phyloP scores from a whole-genome alignment of 2,888 invertebrate species.

The Eilema sororculum region DNA sequence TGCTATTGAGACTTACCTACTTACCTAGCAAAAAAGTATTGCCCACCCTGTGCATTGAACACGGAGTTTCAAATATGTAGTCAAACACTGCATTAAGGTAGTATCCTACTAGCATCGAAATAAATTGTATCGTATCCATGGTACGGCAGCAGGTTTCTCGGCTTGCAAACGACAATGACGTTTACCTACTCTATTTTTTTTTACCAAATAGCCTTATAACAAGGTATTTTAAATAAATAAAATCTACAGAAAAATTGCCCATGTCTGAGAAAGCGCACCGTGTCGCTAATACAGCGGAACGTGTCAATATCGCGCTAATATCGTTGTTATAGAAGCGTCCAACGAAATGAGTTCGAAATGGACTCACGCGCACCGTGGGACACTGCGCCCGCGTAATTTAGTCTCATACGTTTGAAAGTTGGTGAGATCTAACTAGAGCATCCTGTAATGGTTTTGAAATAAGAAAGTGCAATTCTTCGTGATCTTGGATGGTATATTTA shows the following conservation, averaged over 20 bases:
- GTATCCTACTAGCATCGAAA: too few relatives aligned
- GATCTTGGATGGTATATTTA: neutral
- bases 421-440: constrained; percentile 42
- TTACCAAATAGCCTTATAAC: neutral
- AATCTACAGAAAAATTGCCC: constrained; percentile 18
- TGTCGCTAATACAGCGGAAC: constrained; percentile 34
- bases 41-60: too few relatives aligned
- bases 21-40: too few relatives aligned
- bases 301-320: constrained; percentile 49
- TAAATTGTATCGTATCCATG: too few relatives aligned
- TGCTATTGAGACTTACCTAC: too few relatives aligned
- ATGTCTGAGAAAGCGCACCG: constrained; percentile 32
- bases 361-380: constrained; percentile 60
- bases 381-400: constrained; percentile 47
- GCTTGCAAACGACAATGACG: too few relatives aligned
- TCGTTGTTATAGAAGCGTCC: constrained; percentile 44
- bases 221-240: constrained; percentile 9
- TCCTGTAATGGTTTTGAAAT: constrained; percentile 33
- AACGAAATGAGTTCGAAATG: constrained; percentile 61
- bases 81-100: too few relatives aligned
- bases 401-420: constrained; percentile 47
- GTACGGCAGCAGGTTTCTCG: too few relatives aligned
- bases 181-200: too few relatives aligned
- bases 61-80: too few relatives aligned
- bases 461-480: constrained; percentile 19